Conservation (phyloP, 2,797 vertebrate genomes). For the Dallia pectoralis region DNA sequence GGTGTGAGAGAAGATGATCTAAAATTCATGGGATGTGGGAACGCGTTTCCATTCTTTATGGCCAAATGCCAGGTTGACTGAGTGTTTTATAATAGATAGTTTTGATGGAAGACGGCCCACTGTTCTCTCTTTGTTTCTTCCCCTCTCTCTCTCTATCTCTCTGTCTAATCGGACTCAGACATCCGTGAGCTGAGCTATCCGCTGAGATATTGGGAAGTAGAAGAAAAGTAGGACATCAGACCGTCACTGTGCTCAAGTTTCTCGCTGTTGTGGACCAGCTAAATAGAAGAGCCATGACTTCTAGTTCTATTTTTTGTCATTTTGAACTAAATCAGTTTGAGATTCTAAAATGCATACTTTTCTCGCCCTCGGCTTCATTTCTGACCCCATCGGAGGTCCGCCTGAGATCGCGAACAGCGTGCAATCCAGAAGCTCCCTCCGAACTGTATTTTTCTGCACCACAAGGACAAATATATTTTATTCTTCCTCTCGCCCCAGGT, state of each 20-base stretch:
- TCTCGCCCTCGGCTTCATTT: not conserved
- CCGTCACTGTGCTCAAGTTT: not conserved
- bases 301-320: not conserved
- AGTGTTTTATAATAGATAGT: conserved; percentile 27
- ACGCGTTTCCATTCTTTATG: conserved; percentile 11
- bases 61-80: conserved; percentile 25
- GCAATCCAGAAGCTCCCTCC: no score
- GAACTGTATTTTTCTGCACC: no score
- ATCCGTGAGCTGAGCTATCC: not conserved
- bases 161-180: not conserved
- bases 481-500: not conserved
- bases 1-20: conserved; percentile 6
- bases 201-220: not conserved
- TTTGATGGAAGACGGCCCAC: not conserved
- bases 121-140: not conserved
- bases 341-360: not conserved
- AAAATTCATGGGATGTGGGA: conserved; percentile 26
- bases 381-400: not conserved
- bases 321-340: not conserved
- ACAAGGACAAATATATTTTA: no score
- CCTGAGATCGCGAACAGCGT: no score
- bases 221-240: conserved; percentile 1
- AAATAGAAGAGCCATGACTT: not conserved
- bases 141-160: conserved; percentile 1
- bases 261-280: not conserved